Evolutionary conservation across 2,113 vertebrate species (phyloP).

Genomic region (Isurus oxyrinchus): DNA sequence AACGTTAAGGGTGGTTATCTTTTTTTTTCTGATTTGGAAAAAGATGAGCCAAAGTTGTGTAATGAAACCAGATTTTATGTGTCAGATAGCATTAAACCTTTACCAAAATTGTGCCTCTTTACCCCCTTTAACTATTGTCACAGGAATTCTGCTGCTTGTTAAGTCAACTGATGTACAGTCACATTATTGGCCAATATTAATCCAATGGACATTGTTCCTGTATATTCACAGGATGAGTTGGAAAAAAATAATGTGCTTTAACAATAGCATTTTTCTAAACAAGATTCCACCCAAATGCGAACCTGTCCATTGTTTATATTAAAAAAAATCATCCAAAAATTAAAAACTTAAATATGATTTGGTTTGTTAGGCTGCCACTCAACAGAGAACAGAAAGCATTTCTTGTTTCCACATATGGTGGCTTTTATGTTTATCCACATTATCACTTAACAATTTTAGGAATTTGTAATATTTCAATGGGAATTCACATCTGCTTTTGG

Average conservation of each 20-base stretch:
- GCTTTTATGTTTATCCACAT: not conserved
- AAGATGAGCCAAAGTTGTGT: not conserved
- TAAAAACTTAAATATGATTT: not conserved
- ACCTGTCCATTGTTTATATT: not conserved
- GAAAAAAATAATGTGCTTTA: not conserved
- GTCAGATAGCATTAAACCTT: not conserved
- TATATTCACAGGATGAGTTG: not conserved
- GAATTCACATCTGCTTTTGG: conserved; percentile 1
- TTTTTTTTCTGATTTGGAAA: not conserved
- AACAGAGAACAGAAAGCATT: not conserved
- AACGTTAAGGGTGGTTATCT: not conserved
- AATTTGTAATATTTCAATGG: not conserved
- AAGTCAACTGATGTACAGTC: not conserved
- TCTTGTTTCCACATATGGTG: not conserved
- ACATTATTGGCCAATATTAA: not conserved
- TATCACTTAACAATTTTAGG: not conserved
- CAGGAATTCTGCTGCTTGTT: not conserved
- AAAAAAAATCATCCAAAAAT: not conserved
- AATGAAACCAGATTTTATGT: not conserved
- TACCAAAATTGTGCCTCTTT: not conserved
- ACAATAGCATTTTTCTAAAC: not conserved
- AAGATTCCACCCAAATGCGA: not conserved
- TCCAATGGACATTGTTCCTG: not conserved
- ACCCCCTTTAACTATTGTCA: not conserved
- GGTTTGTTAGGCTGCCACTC: not conserved